These are phyloP conservation scores for Pelobates fuscus DNA, from an alignment of 2,113 vertebrate genomes.

Conservation along the genomic window DNA sequence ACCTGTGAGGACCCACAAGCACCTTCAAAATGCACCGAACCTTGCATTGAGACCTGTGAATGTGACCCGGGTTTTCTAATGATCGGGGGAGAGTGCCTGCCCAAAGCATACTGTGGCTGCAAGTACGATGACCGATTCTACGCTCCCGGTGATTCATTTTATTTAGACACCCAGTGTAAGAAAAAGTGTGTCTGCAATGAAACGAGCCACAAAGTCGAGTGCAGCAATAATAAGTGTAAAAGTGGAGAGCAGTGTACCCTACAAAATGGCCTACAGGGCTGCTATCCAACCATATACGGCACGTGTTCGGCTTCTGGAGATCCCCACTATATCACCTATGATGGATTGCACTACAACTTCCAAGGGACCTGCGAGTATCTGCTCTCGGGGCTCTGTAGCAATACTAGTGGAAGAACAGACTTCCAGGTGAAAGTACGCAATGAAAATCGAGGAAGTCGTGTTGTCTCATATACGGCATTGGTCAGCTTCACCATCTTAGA, in stretches of 20 bases:
- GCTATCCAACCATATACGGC: constrained; percentile 56
- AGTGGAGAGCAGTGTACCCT: constrained; percentile 50
- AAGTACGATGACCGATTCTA: constrained; percentile 48
- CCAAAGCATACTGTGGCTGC: constrained; percentile 58
- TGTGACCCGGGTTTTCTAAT: constrained; percentile 61
- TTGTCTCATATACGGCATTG: constrained; percentile 67
- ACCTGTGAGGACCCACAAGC: constrained; percentile 52
- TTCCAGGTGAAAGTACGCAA: constrained; percentile 74
- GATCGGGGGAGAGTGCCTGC: constrained; percentile 57
- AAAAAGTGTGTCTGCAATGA: constrained; percentile 55
- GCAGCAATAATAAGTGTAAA: constrained; percentile 34
- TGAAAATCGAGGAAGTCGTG: constrained; percentile 67
- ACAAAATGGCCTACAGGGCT: constrained; percentile 55
- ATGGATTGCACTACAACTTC: constrained; percentile 73
- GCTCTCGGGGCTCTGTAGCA: constrained; percentile 44
- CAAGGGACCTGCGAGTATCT: constrained; percentile 77
- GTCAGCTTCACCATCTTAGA: constrained; percentile 64
- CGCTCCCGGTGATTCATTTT: constrained; percentile 52
- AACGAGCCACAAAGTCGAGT: not conserved
- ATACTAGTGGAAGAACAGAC: constrained; percentile 53
- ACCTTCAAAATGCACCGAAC: constrained; percentile 25
- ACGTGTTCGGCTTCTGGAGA: constrained; percentile 73
- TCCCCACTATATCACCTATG: constrained; percentile 77
- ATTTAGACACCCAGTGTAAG: constrained; percentile 54
- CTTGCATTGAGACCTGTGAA: constrained; percentile 62